Base-by-base conservation (phyloP, 2,888 invertebrate species). In the Tinea pellionella region DNA sequence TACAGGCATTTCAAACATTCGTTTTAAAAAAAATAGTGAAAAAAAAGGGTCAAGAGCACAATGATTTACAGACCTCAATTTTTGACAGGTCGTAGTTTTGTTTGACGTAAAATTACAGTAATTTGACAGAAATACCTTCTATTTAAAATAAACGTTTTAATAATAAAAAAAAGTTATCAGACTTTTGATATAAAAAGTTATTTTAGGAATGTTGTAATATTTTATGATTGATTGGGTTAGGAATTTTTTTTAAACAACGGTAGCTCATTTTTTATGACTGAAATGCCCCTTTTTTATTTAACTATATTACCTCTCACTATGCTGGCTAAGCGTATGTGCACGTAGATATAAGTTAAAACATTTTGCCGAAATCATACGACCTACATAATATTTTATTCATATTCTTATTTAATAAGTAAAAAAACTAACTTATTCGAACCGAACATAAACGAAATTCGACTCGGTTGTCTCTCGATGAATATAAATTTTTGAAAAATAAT, bases 401-500 rank as follows among this genome's bases (percentile, higher is more conserved):
- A n/a, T n/a, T n/a, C n/a, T n/a, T n/a, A n/a, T n/a, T n/a, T 24
- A 24, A 24, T 24, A 24, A 24, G 6, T 24, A 24, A 24, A 24
- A 24, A 24, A 24, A 24, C 3, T 85, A 86, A 82, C 85, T 85
- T 82, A 86, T 77, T 73, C 76, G 80, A 65, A 74, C 81, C 75
- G 85, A 84, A 84, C n/a, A n/a, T 32, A 85, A 85, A 85, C 84
- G 84, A 82, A 85, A 85, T 80, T 81, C 80, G 84, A 71, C 74
- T 73, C 83, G 86, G 73, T 70, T 80, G 85, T 85, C 86, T 76
- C 85, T 82, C 79, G 64, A 72, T 77, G 84, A 81, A 82, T 83
- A n/a, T n/a, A n/a, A n/a, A n/a, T 85, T 86, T 86, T 81, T 82
- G 83, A 85, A 86, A 86, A 86, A 86, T 85, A 84, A 24, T 85